Conservation (phyloP, 2,888 invertebrate genomes). For the Cyrtodaria siliqua region DNA sequence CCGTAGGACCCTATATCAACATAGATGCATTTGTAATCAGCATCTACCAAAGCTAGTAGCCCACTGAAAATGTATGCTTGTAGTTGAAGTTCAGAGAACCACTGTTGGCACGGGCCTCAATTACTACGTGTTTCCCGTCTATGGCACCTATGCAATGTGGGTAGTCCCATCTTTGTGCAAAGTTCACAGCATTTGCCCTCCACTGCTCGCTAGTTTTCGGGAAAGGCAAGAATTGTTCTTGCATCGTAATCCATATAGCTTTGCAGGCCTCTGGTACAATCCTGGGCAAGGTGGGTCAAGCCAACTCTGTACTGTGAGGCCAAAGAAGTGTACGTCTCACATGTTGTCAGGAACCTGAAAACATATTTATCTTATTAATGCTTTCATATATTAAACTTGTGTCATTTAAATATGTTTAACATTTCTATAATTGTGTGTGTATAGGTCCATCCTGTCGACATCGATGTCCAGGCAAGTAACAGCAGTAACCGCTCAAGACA, state of each 20-base stretch:
- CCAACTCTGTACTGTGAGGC: conserved; percentile 23
- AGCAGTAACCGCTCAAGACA: too few relatives aligned
- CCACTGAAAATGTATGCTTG: conserved; percentile 57
- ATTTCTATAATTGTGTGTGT: too few relatives aligned
- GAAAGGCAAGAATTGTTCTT: background rate
- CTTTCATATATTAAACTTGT: too few relatives aligned
- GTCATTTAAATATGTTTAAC: too few relatives aligned
- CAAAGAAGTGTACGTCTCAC: conserved; percentile 23
- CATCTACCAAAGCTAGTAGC: conserved; percentile 79
- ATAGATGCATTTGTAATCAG: conserved; percentile 82
- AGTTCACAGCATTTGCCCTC: conserved; percentile 31
- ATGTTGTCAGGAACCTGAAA: conserved; percentile 36
- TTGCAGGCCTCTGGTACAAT: conserved; percentile 26
- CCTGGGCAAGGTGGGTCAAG: conserved; percentile 14
- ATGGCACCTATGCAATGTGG: conserved; percentile 76
- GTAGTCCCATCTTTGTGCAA: conserved; percentile 77
- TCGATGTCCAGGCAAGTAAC: too few relatives aligned
- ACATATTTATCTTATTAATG: conserved; percentile 5
- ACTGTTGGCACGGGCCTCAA: conserved; percentile 23
- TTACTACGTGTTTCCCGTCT: conserved; percentile 58
- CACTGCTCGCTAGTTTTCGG: conserved; percentile 10
- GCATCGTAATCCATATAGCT: background rate
- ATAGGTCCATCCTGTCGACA: background rate
- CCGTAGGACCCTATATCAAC: conserved; percentile 82
- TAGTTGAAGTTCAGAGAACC: conserved; percentile 48